Evolutionary conservation across 2,113 vertebrate genomes (phyloP), one percentile per base, ranked within the genome.

Genomic region (Romanogobio albipinnatus): DNA sequence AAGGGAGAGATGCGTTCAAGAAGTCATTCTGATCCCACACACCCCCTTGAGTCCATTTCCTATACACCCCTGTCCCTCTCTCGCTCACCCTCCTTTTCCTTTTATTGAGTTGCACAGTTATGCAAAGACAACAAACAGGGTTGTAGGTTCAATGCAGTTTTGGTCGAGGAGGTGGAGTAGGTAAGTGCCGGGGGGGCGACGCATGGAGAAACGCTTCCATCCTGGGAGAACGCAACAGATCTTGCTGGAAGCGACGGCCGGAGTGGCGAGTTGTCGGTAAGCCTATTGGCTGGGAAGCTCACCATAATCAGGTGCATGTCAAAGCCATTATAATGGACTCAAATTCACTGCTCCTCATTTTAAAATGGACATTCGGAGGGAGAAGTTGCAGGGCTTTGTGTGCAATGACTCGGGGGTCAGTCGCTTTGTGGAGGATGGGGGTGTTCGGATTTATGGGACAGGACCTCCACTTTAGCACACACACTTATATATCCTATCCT

Each of bases 1-100:
- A 94, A 97, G 95, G 95, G 96, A 98, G 94, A 98, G 87, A 97
- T 96, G 96, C 97, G 96, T 97, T 98, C 97, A 97, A 98, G 96
- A 98, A 99, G 98, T 99, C 97, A 98, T 97, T 96, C 95, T 96
- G 95, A 94, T 96, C 95, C 96, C 95, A 96, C 92, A 96, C 95
- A 96, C 91, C 92, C 91, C 89, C 81, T 93, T 88, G 90, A 90
- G 90, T 90, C 89, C 90, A 90, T 87, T 88, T 90, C 90, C 88
- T 90, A n/a, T n/a, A 88, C 90, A 89, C 88, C 87, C 76, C 45
- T 36, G 26, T 78, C 66, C 56, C 70, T 74, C 81, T 77, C 83
- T 84, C 74, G 24, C 39, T 82, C 68, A 82, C n/a, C 78, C 83
- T 82, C 74, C 88, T 79, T 90, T 89, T 84, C 85, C 86, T 89